A percentile compares a stretch with the other conserved stretches of the same genome.
These are phyloP conservation scores for Actias luna DNA, from an alignment of 2,888 invertebrate genomes.

Conservation along the genomic window DNA sequence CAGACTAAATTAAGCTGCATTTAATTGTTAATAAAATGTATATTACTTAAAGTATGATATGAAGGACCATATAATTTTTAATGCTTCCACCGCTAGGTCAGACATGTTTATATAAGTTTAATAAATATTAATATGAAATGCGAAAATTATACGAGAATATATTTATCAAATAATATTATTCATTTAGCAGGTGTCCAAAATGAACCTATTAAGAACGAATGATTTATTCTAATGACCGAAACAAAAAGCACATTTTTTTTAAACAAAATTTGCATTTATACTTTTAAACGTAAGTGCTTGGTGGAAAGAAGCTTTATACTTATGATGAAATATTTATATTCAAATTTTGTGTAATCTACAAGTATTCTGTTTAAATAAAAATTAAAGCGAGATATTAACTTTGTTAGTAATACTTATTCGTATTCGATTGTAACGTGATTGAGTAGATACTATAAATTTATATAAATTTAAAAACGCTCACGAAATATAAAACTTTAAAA, in stretches of 20 bases:
- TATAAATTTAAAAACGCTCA: too few relatives aligned
- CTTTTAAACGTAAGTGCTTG: slow-evolving; percentile 8
- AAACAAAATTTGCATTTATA: slow-evolving; percentile 20
- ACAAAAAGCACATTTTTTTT: slow-evolving; percentile 21
- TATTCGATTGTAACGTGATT: background rate
- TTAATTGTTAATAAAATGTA: background rate
- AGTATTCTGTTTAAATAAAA: background rate
- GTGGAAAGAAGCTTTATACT: background rate
- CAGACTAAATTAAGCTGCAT: background rate
- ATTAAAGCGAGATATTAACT: background rate
- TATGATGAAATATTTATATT: slow-evolving; percentile 9
- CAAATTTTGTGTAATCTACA: background rate
- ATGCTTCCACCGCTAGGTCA: background rate
- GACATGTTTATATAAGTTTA: background rate
- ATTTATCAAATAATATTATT: slow-evolving; percentile 3
- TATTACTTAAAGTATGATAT: background rate
- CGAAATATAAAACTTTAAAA: too few relatives aligned
- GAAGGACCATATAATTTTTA: background rate
- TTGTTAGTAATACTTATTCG: background rate
- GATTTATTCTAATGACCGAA: slow-evolving; percentile 25
- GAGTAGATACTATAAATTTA: background rate
- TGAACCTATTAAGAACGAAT: slow-evolving; percentile 10
- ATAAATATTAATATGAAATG: slow-evolving; percentile 6
- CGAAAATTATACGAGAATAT: slow-evolving; percentile 2
- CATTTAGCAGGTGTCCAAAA: background rate